Evolutionary conservation across 2,888 invertebrate genomes (phyloP).

Genomic region (Ennomos quercinarius): DNA sequence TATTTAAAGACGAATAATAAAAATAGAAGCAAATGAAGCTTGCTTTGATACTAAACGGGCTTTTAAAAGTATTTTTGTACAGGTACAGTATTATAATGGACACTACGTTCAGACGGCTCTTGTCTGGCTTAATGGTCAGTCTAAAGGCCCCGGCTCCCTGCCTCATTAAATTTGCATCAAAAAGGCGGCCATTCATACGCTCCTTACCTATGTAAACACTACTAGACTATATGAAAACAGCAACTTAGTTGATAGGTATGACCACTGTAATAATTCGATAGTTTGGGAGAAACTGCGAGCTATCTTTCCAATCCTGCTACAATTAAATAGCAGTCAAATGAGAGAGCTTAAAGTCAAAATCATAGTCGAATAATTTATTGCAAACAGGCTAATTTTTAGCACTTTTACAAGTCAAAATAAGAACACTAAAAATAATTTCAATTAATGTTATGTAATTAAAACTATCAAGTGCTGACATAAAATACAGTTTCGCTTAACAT

Average conservation of each 20-base stretch:
- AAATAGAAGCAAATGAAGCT: neutral
- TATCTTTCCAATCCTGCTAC: too few species aligned
- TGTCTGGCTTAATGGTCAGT: conserved; percentile 76
- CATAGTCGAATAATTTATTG: too few species aligned
- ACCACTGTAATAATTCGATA: conserved; percentile 18
- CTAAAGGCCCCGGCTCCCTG: conserved; percentile 62
- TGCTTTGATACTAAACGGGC: neutral
- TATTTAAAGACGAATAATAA: too few species aligned
- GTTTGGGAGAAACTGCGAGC: too few species aligned
- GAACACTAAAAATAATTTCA: too few species aligned
- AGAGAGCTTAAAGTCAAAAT: too few species aligned
- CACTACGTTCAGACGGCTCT: conserved; percentile 65
- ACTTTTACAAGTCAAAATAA: too few species aligned
- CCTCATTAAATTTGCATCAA: conserved; percentile 79
- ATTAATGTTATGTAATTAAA: too few species aligned
- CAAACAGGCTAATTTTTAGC: too few species aligned
- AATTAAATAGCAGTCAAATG: too few species aligned
- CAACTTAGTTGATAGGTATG: conserved; percentile 29
- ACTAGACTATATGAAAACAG: conserved; percentile 42
- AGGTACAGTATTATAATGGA: conserved; percentile 40
- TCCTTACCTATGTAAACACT: conserved; percentile 59
- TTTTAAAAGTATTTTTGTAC: conserved; percentile 35
- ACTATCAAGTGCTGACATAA: too few species aligned
- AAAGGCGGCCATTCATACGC: conserved; percentile 63
- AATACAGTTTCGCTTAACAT: too few species aligned